A percentile compares a stretch with the other conserved stretches of the same genome.
phyloP scores from a whole-genome alignment of 2,113 vertebrate genomes.

The Sprattus sprattus region DNA sequence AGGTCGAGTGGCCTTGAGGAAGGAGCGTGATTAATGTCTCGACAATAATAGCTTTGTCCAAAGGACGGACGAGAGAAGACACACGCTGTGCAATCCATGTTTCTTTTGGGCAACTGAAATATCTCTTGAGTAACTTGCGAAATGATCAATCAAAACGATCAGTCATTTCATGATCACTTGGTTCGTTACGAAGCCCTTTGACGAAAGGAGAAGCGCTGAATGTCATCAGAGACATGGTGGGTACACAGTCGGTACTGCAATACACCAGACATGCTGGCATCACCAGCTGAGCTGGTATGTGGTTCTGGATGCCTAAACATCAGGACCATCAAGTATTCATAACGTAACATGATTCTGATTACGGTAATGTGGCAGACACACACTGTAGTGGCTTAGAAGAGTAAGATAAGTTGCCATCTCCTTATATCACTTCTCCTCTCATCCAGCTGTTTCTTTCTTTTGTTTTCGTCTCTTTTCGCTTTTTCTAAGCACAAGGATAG shows the following conservation, averaged over 20 bases:
- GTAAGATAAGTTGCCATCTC: background rate
- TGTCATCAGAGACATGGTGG: background rate
- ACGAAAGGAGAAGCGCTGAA: background rate
- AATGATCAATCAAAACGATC: background rate
- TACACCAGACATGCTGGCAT: background rate
- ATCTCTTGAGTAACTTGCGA: background rate
- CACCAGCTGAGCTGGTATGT: background rate
- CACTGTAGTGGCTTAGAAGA: background rate
- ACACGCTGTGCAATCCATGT: background rate
- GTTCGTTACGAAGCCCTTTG: background rate
- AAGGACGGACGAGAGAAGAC: background rate
- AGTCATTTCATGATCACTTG: background rate
- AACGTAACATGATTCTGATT: background rate
- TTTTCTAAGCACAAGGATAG: background rate
- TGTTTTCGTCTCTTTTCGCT: background rate
- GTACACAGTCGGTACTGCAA: background rate
- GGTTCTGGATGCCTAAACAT: background rate
- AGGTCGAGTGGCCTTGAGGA: constrained; percentile 45
- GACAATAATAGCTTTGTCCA: constrained; percentile 14
- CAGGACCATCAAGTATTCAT: background rate
- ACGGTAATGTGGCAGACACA: background rate
- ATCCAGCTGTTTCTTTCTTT: background rate
- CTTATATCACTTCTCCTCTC: background rate
- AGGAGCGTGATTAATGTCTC: constrained; percentile 3
- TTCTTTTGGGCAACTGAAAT: background rate